These are phyloP conservation scores for Homarus americanus DNA, from an alignment of 1,140 invertebrate genomes.

Conservation along the genomic window DNA sequence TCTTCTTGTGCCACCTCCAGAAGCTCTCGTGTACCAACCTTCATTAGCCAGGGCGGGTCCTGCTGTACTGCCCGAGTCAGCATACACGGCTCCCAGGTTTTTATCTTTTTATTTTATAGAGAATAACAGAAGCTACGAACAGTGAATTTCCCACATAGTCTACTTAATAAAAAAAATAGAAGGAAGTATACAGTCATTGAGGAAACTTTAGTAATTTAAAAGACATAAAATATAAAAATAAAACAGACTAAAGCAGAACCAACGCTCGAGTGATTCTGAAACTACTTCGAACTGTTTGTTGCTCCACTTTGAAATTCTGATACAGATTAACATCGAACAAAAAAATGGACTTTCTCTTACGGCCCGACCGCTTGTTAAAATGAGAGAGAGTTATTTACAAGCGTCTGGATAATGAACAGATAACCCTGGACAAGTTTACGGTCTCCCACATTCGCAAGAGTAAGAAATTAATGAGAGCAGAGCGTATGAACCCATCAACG, in stretches of 20 bases:
- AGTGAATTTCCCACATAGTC: no score
- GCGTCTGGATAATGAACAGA: not conserved
- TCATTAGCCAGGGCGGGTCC: not conserved
- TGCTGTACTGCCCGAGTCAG: not conserved
- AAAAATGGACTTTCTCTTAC: not conserved
- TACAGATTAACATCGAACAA: not conserved
- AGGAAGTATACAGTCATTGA: no score
- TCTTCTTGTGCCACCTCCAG: not conserved
- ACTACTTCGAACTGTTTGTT: not conserved
- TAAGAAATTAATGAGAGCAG: slow-evolving; percentile 32
- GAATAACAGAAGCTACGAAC: no score
- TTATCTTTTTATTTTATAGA: no score
- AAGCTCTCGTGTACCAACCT: not conserved
- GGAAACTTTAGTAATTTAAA: no score
- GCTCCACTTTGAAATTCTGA: not conserved
- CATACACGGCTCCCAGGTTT: no score
- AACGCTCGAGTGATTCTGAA: not conserved
- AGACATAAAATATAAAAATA: no score
- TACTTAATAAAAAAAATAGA: no score
- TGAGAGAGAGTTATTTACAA: not conserved
- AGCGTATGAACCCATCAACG: slow-evolving; percentile 2
- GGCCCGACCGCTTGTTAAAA: not conserved
- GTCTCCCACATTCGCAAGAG: not conserved
- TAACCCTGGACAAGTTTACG: not conserved
- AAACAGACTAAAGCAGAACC: no score